Base-by-base conservation (phyloP, 2,888 invertebrate species). In the Chorisops tibialis region DNA sequence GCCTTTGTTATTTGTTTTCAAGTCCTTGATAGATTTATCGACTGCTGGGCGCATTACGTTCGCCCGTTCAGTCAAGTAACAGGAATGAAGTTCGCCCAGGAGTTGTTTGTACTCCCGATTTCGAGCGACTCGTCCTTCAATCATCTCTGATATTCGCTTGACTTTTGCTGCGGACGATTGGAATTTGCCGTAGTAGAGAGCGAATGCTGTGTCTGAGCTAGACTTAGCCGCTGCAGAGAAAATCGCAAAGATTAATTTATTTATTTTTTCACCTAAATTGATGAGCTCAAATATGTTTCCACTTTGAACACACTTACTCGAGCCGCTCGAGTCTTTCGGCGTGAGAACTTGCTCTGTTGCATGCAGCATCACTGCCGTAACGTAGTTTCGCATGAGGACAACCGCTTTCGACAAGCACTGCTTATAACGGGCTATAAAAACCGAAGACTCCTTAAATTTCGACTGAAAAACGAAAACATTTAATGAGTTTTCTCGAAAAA, bases 171-270 rank as follows among this genome's bases (percentile, higher is more conserved):
- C 88, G n/a, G 92, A 89, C 0, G 93, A 89, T 75, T 96, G 92
- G 75, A 97, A 98, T 79, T 95, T 93, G 0, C 96, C 96, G 73
- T 97, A 98, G 73, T 93, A 96, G 37, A 85, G 85, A 49, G 89
- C 94, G 80, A 86, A 91, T 30, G 89, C 87, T 0, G 88, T 85
- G 69, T 90, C 88, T 12, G 83, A 80, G 7, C 69, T 69, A 19
- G 70, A 60, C 38, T 71, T 76, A 39, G 75, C 75, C 16, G 69
- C 69, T 47, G 58, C 41, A 14, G 59, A 38, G 11, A 18, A 47
- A 30, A 7, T 2, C 30, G 30, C 2, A 30, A 37, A n/a, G n/a
- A n/a, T n/a, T n/a, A n/a, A n/a, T n/a, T 41, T 41, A n/a, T 7
- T 37, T 37, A 9, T 9, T 37, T 37, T 37, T 37, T 7, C 24